A percentile compares a stretch with the other conserved stretches of the same genome.
phyloP scores from a whole-genome alignment of 2,888 invertebrate species.

The Limnephilus auricula region DNA sequence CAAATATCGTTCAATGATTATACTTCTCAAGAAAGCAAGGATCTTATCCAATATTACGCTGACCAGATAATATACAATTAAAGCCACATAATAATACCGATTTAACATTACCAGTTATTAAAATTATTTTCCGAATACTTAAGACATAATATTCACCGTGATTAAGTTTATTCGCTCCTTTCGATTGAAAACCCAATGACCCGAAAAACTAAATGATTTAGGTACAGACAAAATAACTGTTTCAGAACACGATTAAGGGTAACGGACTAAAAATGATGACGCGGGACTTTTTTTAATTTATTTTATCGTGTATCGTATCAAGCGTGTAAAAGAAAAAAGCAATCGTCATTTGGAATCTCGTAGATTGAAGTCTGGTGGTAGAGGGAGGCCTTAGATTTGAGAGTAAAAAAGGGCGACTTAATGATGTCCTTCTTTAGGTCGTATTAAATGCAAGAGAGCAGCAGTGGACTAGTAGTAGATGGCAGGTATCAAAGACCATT shows the following conservation, averaged over 20 bases:
- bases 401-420: not conserved
- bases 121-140: not conserved
- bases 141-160: not conserved
- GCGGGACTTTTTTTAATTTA: not conserved
- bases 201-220: not conserved
- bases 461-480: not conserved
- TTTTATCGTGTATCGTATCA: not conserved
- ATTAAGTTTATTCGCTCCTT: not conserved
- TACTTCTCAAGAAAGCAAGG: not conserved
- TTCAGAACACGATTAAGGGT: not conserved
- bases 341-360: not conserved
- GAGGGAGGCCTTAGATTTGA: not conserved
- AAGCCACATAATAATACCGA: not conserved
- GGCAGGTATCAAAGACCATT: constrained; percentile 10
- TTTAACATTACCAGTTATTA: not conserved
- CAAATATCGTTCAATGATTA: not conserved
- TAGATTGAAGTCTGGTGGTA: not conserved
- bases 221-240: not conserved
- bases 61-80: not conserved
- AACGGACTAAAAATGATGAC: not conserved
- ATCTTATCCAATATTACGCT: not conserved
- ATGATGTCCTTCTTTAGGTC: not conserved
- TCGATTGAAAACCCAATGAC: not conserved
- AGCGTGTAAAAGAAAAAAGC: not conserved
- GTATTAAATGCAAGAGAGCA: not conserved